Evolutionary conservation across 2,888 invertebrate species (phyloP).

Genomic region (Amblyjoppa fuscipennis): DNA sequence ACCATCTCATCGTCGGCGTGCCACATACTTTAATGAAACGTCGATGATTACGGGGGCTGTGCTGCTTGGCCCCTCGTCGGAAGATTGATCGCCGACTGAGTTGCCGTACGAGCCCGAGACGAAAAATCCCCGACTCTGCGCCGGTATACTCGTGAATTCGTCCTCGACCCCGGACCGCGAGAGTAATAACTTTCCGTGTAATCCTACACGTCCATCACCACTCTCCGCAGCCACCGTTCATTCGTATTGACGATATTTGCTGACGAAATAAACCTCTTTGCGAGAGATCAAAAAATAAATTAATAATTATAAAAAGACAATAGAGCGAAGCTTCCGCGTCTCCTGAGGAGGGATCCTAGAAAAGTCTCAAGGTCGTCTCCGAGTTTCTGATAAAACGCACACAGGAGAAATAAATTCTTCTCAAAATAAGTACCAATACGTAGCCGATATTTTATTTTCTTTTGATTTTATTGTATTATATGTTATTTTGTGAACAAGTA

Average conservation of each 20-base stretch:
- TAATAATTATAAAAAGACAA: neutral
- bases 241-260: slow-evolving; percentile 11
- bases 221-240: neutral
- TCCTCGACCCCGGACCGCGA: slow-evolving; percentile 52
- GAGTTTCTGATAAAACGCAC: neutral
- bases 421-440: slow-evolving; percentile 34
- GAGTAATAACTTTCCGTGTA: slow-evolving; percentile 55
- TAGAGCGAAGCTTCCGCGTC: neutral
- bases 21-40: slow-evolving; percentile 57
- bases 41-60: slow-evolving; percentile 54
- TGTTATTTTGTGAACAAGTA: too few relatives aligned
- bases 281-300: slow-evolving; percentile 15
- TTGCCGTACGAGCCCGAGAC: slow-evolving; percentile 25
- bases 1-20: slow-evolving; percentile 37
- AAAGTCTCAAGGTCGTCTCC: slow-evolving; percentile 7
- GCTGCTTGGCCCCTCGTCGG: slow-evolving; percentile 23
- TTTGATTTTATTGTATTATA: too few relatives aligned
- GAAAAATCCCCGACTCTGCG: slow-evolving; percentile 29
- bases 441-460: neutral
- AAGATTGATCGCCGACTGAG: slow-evolving; percentile 54
- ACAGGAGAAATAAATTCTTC: slow-evolving; percentile 42
- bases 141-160: slow-evolving; percentile 35
- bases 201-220: slow-evolving; percentile 38
- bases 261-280: slow-evolving; percentile 23
- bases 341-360: slow-evolving; percentile 26